Percentiles rank a stretch among this genome's conserved stretches.
Conservation (phyloP, 1,140 invertebrate species). For the Bombus picipes region DNA sequence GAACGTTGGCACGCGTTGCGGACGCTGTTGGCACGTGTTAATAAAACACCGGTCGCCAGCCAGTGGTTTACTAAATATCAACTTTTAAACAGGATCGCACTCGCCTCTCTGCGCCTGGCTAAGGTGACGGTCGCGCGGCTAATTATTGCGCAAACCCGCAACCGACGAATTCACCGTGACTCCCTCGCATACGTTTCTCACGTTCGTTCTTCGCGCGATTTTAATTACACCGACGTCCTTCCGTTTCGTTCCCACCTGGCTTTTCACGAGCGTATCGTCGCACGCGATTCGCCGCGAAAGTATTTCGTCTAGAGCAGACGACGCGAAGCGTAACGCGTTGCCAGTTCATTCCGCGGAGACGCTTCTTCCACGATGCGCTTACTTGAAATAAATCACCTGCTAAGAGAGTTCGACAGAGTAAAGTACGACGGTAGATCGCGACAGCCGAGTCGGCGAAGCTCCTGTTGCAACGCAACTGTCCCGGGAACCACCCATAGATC, state of each 20-base stretch:
- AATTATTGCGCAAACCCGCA: neutral
- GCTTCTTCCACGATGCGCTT: neutral
- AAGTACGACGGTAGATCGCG: slow-evolving; percentile 33
- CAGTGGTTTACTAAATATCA: slow-evolving; percentile 61
- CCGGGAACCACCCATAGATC: slow-evolving; percentile 52
- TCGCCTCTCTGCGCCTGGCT: no score
- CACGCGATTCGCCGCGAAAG: neutral
- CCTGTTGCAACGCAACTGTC: slow-evolving; percentile 2
- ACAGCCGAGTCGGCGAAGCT: slow-evolving; percentile 2
- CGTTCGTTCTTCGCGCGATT: slow-evolving; percentile 17
- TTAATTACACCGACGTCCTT: slow-evolving; percentile 15
- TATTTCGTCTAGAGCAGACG: neutral
- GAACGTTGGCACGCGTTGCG: slow-evolving; percentile 59
- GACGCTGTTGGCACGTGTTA: slow-evolving; percentile 61
- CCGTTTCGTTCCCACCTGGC: slow-evolving; percentile 5
- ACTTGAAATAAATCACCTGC: slow-evolving; percentile 41
- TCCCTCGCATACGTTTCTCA: slow-evolving; percentile 1
- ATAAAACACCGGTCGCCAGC: slow-evolving; percentile 49
- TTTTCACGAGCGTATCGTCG: neutral
- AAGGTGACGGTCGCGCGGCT: neutral
- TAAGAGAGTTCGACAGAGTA: slow-evolving; percentile 30
- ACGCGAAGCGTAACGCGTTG: neutral
- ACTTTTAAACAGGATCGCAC: slow-evolving; percentile 48
- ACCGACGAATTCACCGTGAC: neutral
- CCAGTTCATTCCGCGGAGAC: slow-evolving; percentile 3